A percentile compares a stretch with the other conserved stretches of the same genome.
Conservation (phyloP, 2,888 invertebrate species). For the Atethmia centrago region DNA sequence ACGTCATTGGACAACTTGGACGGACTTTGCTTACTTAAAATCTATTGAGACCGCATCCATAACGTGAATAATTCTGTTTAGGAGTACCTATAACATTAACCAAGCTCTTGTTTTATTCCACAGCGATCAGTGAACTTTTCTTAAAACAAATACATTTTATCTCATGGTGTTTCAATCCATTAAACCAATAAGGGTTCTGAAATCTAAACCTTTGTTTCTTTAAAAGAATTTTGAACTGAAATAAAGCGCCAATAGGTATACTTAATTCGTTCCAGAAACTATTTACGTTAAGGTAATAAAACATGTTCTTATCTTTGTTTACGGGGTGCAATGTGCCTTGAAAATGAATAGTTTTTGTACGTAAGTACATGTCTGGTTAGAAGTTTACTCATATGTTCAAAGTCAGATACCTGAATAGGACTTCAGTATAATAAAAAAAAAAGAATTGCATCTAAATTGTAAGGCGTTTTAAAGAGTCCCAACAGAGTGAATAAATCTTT, state of each 20-base stretch:
- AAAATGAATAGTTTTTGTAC: not conserved
- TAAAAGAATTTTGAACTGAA: conserved; percentile 1
- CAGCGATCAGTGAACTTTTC: not conserved
- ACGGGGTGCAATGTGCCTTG: conserved; percentile 12
- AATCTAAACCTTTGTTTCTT: not conserved
- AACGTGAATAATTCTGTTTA: no score
- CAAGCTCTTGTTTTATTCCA: no score
- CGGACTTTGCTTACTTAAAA: no score
- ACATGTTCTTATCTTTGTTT: conserved; percentile 29
- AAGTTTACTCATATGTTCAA: not conserved
- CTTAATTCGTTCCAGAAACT: conserved; percentile 11
- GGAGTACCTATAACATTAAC: no score
- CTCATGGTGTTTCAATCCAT: not conserved
- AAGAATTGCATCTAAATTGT: not conserved
- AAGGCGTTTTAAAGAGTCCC: not conserved
- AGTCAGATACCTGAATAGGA: not conserved
- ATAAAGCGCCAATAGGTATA: not conserved
- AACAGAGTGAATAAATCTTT: not conserved
- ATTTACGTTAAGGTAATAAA: conserved; percentile 32
- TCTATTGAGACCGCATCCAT: no score
- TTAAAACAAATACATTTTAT: conserved; percentile 1
- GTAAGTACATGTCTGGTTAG: not conserved
- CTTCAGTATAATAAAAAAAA: not conserved
- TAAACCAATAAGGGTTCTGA: conserved; percentile 4
- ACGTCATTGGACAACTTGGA: no score